A percentile compares a stretch with the other conserved stretches of the same genome.
phyloP scores from a whole-genome alignment of 2,888 invertebrate species.

The Norana najaformis region DNA sequence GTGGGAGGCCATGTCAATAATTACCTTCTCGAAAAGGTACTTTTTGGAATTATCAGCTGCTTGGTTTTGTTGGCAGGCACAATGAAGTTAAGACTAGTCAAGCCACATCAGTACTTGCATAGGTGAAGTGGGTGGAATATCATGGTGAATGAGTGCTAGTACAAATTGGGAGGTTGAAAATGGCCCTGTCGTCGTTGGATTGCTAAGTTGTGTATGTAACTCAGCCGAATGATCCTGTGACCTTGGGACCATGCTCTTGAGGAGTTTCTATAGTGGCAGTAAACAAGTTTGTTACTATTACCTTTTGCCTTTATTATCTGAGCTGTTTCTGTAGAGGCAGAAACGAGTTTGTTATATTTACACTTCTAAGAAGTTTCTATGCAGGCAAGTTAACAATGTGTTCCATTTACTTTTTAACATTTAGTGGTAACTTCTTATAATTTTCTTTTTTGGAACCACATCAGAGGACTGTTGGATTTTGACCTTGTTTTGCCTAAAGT shows the following conservation, averaged over 20 bases:
- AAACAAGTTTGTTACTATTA: not conserved
- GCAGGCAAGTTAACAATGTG: not conserved
- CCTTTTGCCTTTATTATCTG: no score
- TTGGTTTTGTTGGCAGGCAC: not conserved
- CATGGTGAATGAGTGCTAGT: not conserved
- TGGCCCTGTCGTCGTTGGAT: not conserved
- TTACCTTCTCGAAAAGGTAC: constrained; percentile 87
- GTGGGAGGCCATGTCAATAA: constrained; percentile 95
- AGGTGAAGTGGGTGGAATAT: not conserved
- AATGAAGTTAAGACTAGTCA: not conserved
- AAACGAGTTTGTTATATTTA: not conserved
- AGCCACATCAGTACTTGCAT: not conserved
- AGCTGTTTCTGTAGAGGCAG: not conserved
- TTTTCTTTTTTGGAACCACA: no score
- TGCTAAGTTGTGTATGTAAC: not conserved
- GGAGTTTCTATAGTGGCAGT: not conserved
- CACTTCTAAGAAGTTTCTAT: not conserved
- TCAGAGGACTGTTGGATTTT: no score
- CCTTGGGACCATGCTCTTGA: not conserved
- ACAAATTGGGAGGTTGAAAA: not conserved
- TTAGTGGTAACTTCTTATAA: not conserved
- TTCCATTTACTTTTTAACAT: not conserved
- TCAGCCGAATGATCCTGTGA: not conserved
- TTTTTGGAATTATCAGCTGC: not conserved
- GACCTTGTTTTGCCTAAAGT: no score